These are phyloP conservation scores for Nautilus pompilius DNA, from an alignment of 1,140 invertebrate species.

Conservation along the genomic window DNA sequence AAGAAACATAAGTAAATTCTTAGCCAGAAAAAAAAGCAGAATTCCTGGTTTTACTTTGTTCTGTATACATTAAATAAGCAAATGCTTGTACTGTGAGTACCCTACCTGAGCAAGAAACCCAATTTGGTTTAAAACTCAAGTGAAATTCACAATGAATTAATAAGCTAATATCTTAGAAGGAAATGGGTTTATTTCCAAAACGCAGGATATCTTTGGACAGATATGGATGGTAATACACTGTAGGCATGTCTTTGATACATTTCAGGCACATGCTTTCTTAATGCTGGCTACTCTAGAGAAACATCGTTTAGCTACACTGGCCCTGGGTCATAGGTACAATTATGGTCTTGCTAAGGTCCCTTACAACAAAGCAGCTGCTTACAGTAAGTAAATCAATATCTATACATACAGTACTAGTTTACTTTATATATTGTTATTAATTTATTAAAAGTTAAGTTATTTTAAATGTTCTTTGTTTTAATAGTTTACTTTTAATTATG, in stretches of 20 bases:
- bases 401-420: no score
- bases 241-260: background rate
- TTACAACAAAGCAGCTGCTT: conserved; percentile 27
- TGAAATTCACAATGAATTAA: background rate
- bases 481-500: background rate
- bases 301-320: conserved; percentile 32
- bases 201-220: background rate
- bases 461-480: background rate
- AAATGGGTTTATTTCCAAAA: background rate
- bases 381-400: conserved; percentile 20
- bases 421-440: no score
- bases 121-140: background rate
- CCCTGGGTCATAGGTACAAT: conserved; percentile 40
- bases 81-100: no score
- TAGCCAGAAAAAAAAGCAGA: no score
- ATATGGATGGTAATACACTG: background rate
- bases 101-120: no score
- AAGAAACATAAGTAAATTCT: no score
- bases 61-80: no score
- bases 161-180: background rate
- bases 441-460: no score
- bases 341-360: conserved; percentile 37
- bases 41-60: no score
- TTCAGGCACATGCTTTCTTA: conserved; percentile 28
- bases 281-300: conserved; percentile 23